A percentile compares a stretch with the other conserved stretches of the same genome.
Conservation (phyloP, 2,113 vertebrate genomes). For the Ameiurus melas region DNA sequence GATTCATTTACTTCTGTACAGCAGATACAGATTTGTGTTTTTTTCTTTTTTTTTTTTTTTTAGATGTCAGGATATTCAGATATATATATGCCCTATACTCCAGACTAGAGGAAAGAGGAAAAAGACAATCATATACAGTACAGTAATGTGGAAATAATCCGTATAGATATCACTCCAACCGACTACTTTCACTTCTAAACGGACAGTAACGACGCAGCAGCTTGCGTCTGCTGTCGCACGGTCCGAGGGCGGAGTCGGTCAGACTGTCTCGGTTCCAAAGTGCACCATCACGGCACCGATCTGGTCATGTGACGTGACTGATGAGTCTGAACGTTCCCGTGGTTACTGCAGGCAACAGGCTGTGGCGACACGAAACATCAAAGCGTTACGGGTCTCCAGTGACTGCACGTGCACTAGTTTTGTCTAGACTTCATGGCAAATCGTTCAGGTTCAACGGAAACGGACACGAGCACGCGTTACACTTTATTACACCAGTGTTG, state of each 20-base stretch:
- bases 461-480: neutral
- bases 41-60: neutral
- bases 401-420: constrained; percentile 32
- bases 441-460: neutral
- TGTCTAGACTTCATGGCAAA: neutral
- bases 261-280: neutral
- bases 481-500: neutral
- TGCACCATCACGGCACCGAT: constrained; percentile 3
- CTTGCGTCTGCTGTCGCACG: neutral
- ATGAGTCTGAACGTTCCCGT: constrained; percentile 10
- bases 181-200: neutral
- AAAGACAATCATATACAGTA: neutral
- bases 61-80: neutral
- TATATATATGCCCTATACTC: neutral
- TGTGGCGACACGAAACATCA: constrained; percentile 50
- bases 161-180: neutral
- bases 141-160: neutral
- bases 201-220: neutral
- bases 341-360: constrained; percentile 74
- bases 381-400: constrained; percentile 1
- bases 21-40: neutral
- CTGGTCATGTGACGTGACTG: neutral
- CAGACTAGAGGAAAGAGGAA: neutral
- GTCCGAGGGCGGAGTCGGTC: neutral
- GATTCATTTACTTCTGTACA: constrained; percentile 1